Conservation (phyloP, 2,113 vertebrate species). For the Rhabdomys dilectus region DNA sequence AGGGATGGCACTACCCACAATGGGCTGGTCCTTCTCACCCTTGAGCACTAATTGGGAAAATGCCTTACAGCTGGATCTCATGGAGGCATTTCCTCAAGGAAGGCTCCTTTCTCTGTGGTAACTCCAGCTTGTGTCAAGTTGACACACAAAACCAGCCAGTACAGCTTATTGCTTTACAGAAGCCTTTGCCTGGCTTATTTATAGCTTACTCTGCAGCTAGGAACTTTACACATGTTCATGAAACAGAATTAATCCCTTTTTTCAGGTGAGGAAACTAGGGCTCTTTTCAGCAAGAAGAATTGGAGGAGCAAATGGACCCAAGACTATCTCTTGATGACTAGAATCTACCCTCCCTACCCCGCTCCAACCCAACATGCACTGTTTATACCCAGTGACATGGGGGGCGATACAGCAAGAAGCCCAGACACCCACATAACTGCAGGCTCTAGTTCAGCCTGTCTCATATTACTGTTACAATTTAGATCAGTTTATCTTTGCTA, state of each 20-base stretch:
- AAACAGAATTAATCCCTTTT: neutral
- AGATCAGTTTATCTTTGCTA: neutral
- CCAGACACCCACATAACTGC: neutral
- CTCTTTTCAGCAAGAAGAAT: neutral
- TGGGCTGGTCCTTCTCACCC: too few relatives aligned
- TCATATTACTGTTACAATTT: neutral
- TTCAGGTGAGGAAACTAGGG: constrained; percentile 51
- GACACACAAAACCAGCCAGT: too few relatives aligned
- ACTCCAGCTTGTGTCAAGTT: too few relatives aligned
- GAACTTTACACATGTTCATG: neutral
- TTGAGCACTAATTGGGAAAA: too few relatives aligned
- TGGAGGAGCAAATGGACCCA: neutral
- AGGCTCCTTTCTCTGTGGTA: too few relatives aligned
- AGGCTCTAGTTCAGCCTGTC: neutral
- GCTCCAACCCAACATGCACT: neutral
- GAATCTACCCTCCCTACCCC: neutral
- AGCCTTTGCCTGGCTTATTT: constrained; percentile 13
- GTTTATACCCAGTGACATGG: neutral
- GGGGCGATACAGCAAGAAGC: neutral
- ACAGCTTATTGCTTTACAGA: neutral
- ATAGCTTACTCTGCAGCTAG: neutral
- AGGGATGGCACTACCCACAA: too few relatives aligned
- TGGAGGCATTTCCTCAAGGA: too few relatives aligned
- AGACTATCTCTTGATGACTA: neutral
- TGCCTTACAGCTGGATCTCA: too few relatives aligned